Conservation (phyloP, 2,113 vertebrate species). For the Tragelaphus imberbis region DNA sequence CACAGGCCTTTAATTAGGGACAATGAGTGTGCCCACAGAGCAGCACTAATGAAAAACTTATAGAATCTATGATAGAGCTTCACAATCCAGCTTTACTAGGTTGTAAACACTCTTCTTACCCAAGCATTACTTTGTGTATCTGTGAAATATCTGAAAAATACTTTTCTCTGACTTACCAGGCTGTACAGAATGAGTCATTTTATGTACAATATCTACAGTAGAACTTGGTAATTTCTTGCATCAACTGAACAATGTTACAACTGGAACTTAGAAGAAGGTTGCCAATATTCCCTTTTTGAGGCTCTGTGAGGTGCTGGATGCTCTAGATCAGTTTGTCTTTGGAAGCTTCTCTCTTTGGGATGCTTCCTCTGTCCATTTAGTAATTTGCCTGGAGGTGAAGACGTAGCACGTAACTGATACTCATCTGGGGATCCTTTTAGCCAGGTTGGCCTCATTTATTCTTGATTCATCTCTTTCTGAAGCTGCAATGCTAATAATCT, state of each 20-base stretch:
- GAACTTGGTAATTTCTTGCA: slow-evolving; percentile 71
- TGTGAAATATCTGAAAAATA: slow-evolving; percentile 82
- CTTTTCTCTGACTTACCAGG: slow-evolving; percentile 79
- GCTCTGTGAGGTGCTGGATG: slow-evolving; percentile 35
- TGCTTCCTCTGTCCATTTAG: slow-evolving; percentile 30
- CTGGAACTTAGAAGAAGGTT: slow-evolving; percentile 53
- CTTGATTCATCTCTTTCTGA: slow-evolving; percentile 85
- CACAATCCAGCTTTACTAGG: background rate
- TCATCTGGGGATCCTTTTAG: slow-evolving; percentile 87
- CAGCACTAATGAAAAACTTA: background rate
- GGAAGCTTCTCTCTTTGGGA: slow-evolving; percentile 13
- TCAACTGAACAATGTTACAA: slow-evolving; percentile 43
- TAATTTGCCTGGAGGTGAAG: slow-evolving; percentile 5
- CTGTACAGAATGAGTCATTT: slow-evolving; percentile 56
- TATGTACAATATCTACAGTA: slow-evolving; percentile 65
- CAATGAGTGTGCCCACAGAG: background rate
- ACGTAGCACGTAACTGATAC: slow-evolving; percentile 81
- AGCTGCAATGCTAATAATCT: slow-evolving; percentile 85
- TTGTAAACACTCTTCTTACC: background rate
- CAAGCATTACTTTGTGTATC: slow-evolving; percentile 65
- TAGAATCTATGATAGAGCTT: background rate
- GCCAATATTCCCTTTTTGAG: slow-evolving; percentile 74
- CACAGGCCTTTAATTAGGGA: background rate
- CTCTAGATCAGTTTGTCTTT: slow-evolving; percentile 6
- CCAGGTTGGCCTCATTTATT: slow-evolving; percentile 78